Evolutionary conservation across 2,113 vertebrate species (phyloP).

Genomic region (Gambusia holbrooki): DNA sequence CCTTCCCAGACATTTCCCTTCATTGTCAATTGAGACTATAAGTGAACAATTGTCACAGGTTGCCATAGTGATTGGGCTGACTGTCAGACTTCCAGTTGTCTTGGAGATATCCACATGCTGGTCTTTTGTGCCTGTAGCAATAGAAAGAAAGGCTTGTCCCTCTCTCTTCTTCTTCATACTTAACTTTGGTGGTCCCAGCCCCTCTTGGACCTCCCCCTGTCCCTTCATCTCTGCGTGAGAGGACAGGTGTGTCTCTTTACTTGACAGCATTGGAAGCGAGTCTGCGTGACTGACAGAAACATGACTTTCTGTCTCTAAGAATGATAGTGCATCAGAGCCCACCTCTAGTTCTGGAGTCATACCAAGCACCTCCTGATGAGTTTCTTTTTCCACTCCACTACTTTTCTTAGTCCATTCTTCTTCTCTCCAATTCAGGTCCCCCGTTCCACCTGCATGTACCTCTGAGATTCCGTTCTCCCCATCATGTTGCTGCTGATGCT

Average conservation of each 20-base stretch:
- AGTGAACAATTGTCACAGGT: slow-evolving; percentile 62
- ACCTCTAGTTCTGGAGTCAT: slow-evolving; percentile 68
- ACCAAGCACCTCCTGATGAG: slow-evolving; percentile 46
- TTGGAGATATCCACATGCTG: slow-evolving; percentile 61
- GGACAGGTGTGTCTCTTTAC: slow-evolving; percentile 8
- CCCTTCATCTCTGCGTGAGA: slow-evolving; percentile 5
- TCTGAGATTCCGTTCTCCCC: slow-evolving; percentile 1
- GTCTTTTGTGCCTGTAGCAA: slow-evolving; percentile 77
- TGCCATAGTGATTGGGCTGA: slow-evolving; percentile 62
- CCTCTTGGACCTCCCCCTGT: slow-evolving; percentile 15
- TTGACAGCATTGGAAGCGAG: not conserved
- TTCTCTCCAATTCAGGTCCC: slow-evolving; percentile 19
- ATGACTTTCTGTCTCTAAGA: slow-evolving; percentile 44
- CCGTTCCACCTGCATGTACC: slow-evolving; percentile 8
- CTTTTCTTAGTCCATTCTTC: slow-evolving; percentile 33
- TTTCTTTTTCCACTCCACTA: slow-evolving; percentile 38
- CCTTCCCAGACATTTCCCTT: slow-evolving; percentile 40
- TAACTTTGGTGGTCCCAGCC: slow-evolving; percentile 26
- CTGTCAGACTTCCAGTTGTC: slow-evolving; percentile 46
- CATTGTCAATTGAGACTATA: slow-evolving; percentile 61
- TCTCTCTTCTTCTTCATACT: slow-evolving; percentile 24
- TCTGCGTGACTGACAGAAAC: slow-evolving; percentile 14
- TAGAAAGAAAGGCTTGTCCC: slow-evolving; percentile 70
- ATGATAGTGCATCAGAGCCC: slow-evolving; percentile 72
- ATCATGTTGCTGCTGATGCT: slow-evolving; percentile 72